Evolutionary conservation across 2,888 invertebrate species (phyloP).

Genomic region (Entomobrya multifasciata): DNA sequence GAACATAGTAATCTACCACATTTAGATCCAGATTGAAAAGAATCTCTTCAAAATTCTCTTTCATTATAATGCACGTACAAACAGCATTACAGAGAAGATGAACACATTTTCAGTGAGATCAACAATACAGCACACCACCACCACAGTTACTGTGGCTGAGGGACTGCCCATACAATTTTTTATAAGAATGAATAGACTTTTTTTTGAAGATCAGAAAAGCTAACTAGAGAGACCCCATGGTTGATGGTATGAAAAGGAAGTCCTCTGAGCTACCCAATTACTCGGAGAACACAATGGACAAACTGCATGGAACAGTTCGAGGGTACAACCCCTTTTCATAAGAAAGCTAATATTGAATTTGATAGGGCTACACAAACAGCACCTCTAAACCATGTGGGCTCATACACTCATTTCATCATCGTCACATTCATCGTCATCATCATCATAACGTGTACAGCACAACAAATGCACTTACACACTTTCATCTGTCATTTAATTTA

Average conservation of each 20-base stretch:
- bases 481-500: conserved; percentile 70
- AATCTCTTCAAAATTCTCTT: conserved; percentile 26
- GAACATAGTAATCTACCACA: conserved; percentile 55
- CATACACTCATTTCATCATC: conserved; percentile 60
- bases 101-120: conserved; percentile 38
- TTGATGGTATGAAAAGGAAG: conserved; percentile 77
- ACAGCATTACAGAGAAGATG: conserved; percentile 12
- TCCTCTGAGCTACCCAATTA: conserved; percentile 80
- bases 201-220: conserved; percentile 73
- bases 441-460: conserved; percentile 1
- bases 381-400: conserved; percentile 62
- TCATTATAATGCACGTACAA: conserved; percentile 2
- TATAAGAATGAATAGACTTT: conserved; percentile 76
- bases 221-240: conserved; percentile 69
- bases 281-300: conserved; percentile 79
- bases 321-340: conserved; percentile 80
- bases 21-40: conserved; percentile 36
- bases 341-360: conserved; percentile 80
- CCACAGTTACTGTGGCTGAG: conserved; percentile 42
- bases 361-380: conserved; percentile 78
- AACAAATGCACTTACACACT: conserved; percentile 58
- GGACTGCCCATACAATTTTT: conserved; percentile 70
- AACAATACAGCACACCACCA: conserved; percentile 17
- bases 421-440: conserved; percentile 54
- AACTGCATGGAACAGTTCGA: conserved; percentile 73